Conservation (phyloP, 2,888 invertebrate species). For the Idaea straminata region DNA sequence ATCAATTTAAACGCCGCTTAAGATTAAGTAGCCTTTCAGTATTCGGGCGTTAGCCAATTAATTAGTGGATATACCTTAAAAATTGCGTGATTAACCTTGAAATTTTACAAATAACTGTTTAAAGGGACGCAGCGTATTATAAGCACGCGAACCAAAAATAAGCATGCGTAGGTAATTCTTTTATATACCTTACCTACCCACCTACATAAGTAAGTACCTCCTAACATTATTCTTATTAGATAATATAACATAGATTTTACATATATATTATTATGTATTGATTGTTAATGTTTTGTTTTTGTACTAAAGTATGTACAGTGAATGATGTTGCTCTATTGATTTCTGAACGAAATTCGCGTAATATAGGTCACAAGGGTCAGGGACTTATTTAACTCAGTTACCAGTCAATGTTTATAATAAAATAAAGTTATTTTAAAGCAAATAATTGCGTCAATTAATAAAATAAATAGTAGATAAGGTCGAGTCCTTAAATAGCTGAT, state of each 20-base stretch:
- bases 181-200: too few relatives aligned
- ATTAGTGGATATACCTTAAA: not conserved
- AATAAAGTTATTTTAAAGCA: not conserved
- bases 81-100: not conserved
- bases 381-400: conserved; percentile 10
- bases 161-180: not conserved
- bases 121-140: not conserved
- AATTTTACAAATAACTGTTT: not conserved
- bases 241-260: not conserved
- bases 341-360: not conserved
- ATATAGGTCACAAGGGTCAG: conserved; percentile 27
- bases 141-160: not conserved
- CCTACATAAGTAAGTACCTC: too few relatives aligned
- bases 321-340: not conserved
- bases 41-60: too few relatives aligned
- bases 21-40: too few relatives aligned
- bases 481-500: not conserved
- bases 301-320: not conserved
- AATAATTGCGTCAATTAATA: not conserved
- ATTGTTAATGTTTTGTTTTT: not conserved
- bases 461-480: not conserved
- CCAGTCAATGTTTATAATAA: conserved; percentile 3
- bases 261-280: not conserved
- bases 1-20: too few relatives aligned
- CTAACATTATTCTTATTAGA: too few relatives aligned